Evolutionary conservation across 2,888 invertebrate species (phyloP), one percentile per base, ranked within the genome.

Genomic region (Ferrisia virgata): DNA sequence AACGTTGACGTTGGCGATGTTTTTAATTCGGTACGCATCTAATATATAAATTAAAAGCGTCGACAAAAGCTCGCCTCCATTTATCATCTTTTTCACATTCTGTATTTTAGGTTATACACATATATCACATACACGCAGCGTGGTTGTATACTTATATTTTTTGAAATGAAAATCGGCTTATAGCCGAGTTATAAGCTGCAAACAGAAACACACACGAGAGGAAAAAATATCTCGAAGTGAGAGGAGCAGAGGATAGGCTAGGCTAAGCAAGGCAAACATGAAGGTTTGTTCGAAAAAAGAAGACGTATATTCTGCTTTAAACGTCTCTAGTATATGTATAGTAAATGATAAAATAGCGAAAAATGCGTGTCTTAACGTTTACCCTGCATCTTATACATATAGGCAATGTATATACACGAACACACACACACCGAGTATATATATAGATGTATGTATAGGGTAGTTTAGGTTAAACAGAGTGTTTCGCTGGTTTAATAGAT

Each of bases 21-120:
- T 64, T 64, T 64, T 64, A 64, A 64, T 64, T 64, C 64, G 64
- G 64, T 64, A 64, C 64, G 64, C 64, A 64, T 64, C 64, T 64
- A 64, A 64, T 64, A 64, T 64, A 64, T 64, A 64, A 64, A 64
- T 64, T 64, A 64, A 64, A 64, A 64, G 64, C 28, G 64, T 64
- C 64, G 64, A 64, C 64, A 64, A 64, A 64, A 64, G 64, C 64
- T 64, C 64, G 64, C 64, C 64, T 64, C 64, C 64, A 64, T 64
- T 64, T 64, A 64, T 64, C 64, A 64, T 64, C 64, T 64, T 64
- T 64, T 64, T 64, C 64, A 64, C 64, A 64, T 64, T 64, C 64
- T 28, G 25, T 11, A 36, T 53, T 22, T 53, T 28, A 64, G 64
- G 64, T 64, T 64, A 64, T 64, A 64, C 53, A 6, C n/a, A n/a